phyloP scores from a whole-genome alignment of 2,113 vertebrate genomes.

The Serinus canaria region DNA sequence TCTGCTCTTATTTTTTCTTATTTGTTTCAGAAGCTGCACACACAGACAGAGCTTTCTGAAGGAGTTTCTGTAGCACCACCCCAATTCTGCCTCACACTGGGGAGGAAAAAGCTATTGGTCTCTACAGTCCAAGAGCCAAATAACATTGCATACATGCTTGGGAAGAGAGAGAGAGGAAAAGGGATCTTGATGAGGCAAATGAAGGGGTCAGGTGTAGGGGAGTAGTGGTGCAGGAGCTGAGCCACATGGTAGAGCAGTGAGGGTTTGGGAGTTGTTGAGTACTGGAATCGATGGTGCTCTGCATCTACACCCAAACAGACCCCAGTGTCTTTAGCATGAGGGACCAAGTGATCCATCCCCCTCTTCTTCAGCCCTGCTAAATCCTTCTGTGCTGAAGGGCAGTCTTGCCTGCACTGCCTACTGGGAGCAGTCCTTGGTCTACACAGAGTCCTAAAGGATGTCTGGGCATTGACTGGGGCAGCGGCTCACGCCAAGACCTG shows the following conservation, averaged over 20 bases:
- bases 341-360: not conserved
- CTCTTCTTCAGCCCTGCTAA: not conserved
- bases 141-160: not conserved
- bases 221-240: not conserved
- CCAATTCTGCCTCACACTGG: not conserved
- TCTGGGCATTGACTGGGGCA: not conserved
- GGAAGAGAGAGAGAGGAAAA: not conserved
- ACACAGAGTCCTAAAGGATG: not conserved
- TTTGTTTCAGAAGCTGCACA: not conserved
- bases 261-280: not conserved
- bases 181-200: not conserved
- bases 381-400: not conserved
- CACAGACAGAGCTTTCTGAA: not conserved
- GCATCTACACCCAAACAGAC: not conserved
- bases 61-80: not conserved
- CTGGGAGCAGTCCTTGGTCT: not conserved
- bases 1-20: not conserved
- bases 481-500: not conserved
- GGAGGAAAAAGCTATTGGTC: accelerated
- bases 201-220: accelerated
- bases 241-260: not conserved
- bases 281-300: not conserved
- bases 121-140: not conserved
- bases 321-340: not conserved
- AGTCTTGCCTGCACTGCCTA: not conserved